Evolutionary conservation across 2,888 invertebrate genomes (phyloP).

Genomic region (Drosophila mulleri): DNA sequence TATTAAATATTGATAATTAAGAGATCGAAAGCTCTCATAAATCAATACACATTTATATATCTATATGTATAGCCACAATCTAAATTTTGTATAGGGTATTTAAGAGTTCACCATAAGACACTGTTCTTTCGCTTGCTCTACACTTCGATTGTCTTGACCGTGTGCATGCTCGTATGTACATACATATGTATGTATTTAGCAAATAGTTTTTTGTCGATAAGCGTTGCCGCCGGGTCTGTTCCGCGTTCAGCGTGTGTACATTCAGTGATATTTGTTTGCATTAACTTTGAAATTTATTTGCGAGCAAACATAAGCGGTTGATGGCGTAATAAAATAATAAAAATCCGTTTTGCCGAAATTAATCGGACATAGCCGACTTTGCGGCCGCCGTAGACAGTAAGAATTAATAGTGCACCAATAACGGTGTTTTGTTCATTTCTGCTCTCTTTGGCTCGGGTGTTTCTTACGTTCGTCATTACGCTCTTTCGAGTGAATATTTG

Average conservation of each 20-base stretch:
- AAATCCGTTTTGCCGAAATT: slow-evolving; percentile 11
- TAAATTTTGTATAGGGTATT: background rate
- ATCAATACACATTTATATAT: background rate
- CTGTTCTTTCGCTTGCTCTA: background rate
- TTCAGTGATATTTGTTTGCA: slow-evolving; percentile 35
- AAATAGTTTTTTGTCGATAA: slow-evolving; percentile 72
- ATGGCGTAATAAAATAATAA: slow-evolving; percentile 11
- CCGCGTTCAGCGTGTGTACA: slow-evolving; percentile 26
- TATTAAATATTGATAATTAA: background rate
- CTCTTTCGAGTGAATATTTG: slow-evolving; percentile 9
- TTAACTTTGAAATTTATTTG: slow-evolving; percentile 34
- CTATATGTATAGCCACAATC: no score
- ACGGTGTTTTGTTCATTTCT: slow-evolving; percentile 30
- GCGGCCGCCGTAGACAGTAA: slow-evolving; percentile 6
- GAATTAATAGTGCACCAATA: slow-evolving; percentile 29
- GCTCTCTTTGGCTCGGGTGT: slow-evolving; percentile 3
- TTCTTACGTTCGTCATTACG: slow-evolving; percentile 7
- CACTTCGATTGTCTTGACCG: slow-evolving; percentile 16
- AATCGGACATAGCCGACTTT: slow-evolving; percentile 12
- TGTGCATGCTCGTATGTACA: slow-evolving; percentile 22
- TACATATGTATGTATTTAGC: slow-evolving; percentile 51
- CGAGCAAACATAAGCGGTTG: slow-evolving; percentile 8
- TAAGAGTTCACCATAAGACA: background rate
- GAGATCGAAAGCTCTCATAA: background rate
- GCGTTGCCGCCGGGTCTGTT: slow-evolving; percentile 32